Percentiles rank a stretch among this genome's conserved stretches.
These are phyloP conservation scores for Bradypus variegatus DNA, from an alignment of 2,797 vertebrate species.

Conservation along the genomic window DNA sequence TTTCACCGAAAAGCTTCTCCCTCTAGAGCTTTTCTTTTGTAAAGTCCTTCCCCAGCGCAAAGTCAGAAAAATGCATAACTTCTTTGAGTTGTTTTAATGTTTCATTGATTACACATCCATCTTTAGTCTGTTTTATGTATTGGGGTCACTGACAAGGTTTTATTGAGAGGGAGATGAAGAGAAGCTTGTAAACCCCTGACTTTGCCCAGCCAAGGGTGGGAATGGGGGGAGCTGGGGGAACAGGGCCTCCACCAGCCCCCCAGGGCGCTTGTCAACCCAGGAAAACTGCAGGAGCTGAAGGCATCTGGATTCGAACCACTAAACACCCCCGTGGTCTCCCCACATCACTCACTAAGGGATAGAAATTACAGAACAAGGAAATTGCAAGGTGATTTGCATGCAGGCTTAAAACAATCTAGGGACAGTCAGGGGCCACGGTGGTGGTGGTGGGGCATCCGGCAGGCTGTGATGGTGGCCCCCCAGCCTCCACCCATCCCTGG, in stretches of 20 bases:
- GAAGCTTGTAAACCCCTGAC: background rate
- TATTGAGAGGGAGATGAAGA: slow-evolving; percentile 11
- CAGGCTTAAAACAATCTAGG: background rate
- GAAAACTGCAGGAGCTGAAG: background rate
- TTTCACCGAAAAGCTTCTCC: background rate
- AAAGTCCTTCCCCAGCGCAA: background rate
- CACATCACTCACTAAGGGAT: background rate
- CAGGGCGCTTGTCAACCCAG: background rate
- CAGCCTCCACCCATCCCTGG: background rate
- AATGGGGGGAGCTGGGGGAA: background rate
- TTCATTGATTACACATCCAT: slow-evolving; percentile 17
- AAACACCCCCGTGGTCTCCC: background rate
- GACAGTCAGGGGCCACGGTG: background rate
- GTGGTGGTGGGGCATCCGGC: fast-evolving
- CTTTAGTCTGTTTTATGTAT: slow-evolving; percentile 44
- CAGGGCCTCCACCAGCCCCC: background rate
- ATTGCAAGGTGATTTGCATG: background rate
- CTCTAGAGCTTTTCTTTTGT: background rate
- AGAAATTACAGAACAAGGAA: background rate
- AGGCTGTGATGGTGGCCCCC: background rate
- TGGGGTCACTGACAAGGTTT: background rate
- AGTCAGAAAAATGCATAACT: background rate
- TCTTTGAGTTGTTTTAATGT: background rate
- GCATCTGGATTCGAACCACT: fast-evolving
- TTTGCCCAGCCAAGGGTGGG: background rate